Evolutionary conservation across 2,797 vertebrate genomes (phyloP), one percentile per base, ranked within the genome.

Genomic region (Siniperca scherzeri): DNA sequence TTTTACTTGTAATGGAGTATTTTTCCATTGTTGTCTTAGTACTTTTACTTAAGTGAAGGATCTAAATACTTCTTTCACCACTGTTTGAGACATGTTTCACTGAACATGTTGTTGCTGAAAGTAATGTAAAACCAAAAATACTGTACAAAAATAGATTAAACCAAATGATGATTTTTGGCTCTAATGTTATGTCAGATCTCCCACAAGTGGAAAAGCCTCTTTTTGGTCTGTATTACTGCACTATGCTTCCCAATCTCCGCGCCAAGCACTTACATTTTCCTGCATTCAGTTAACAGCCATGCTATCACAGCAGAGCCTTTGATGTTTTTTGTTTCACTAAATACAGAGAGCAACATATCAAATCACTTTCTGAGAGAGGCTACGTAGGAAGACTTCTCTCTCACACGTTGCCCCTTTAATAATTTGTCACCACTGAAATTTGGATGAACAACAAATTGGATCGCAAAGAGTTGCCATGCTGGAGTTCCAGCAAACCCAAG

Each of bases 361-460:
- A 56, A 70, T 55, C 59, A 38, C 8, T 74, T 66, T 36, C 50
- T 30, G 0, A 55, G n/a, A 66, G 22, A n/a, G 36, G 7, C 30
- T 1, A 2, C 13, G 6, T 40, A 12, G 8, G 21, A 55, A 78
- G 62, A 22, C 57, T 61, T 77, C 70, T 67, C 27, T 52, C 52
- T 75, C 69, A 59, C 81, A 69, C 80, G 55, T 82, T 81, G 50
- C 52, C 53, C 53, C 70, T 79, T 88, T 48, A 87, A 83, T 87
- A 76, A 87, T 88, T 90, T 66, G 80, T 36, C 81, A 56, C 59
- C 57, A 62, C 76, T 91, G 52, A 84, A 91, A 80, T 48, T 81
- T 89, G 91, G 78, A 92, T 83, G 70, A 91, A 83, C 77, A 82
- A 78, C 72, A 83, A 78, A 75, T 77, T 86, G 86, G 55, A 90